Evolutionary conservation across 2,888 invertebrate species (phyloP), one percentile per base, ranked within the genome.

Genomic region (Monoplex corrugatus): DNA sequence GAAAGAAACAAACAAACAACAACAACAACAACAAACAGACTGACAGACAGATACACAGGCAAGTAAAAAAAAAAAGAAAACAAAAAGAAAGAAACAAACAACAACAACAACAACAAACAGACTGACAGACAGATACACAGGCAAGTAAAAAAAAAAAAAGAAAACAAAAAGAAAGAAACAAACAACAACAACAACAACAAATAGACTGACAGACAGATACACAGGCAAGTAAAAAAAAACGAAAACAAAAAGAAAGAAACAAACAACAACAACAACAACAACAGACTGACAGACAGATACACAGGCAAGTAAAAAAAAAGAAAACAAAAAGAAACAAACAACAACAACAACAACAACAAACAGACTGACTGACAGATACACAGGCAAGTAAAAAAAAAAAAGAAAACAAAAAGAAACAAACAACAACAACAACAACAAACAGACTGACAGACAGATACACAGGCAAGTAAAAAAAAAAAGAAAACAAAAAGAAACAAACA

Each of bases 11-110:
- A 50, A 6, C 8, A 50, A 50, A 75, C n/a, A 28, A 8, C 6
- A 75, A 38, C 57, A 63, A 83, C 40, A 84, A 19, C 19, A 28
- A 38, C 63, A 63, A 43, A 85, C n/a, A 84, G 32, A 85, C n/a
- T 68, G 38, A 89, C 13, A 89, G 35, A 8, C n/a, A 43, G 13
- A 84, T 68, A 43, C n/a, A 43, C 19, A 89, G 13, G 85, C 38
- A 50, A 50, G 16, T 50, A 16, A 50, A 50, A 50, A 16, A 50
- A 50, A 16, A 16, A 50, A 50, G 10, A 50, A 89, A 35, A 63
- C 38, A 50, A 13, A 84, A 28, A 84, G 40, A 84, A 38, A 89
- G 45, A 84, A 10, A 0, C n/a, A 35, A 45, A 85, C n/a, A 16
- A 6, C n/a, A n/a, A n/a, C n/a, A 13, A 50, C 8, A 50, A 50